A percentile compares a stretch with the other conserved stretches of the same genome.
These are phyloP conservation scores for Ptiloglossa arizonensis DNA, from an alignment of 1,140 invertebrate species.

Conservation along the genomic window DNA sequence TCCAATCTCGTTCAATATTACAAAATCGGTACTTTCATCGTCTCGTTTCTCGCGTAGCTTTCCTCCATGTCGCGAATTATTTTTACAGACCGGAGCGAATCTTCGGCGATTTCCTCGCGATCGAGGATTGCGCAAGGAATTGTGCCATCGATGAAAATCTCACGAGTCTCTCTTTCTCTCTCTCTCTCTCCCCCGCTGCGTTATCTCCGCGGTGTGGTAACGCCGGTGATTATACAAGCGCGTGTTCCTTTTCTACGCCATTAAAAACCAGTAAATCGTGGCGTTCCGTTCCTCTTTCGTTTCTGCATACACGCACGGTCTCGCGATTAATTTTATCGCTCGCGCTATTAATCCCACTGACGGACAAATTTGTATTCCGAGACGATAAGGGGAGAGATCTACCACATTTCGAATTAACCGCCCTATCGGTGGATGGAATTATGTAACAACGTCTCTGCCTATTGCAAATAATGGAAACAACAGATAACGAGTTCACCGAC, in stretches of 20 bases:
- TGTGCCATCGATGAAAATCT: slow-evolving; percentile 16
- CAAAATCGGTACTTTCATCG: too few relatives aligned
- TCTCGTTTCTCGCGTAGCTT: too few relatives aligned
- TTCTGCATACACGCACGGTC: not conserved
- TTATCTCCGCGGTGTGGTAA: slow-evolving; percentile 12
- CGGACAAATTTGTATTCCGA: slow-evolving; percentile 13
- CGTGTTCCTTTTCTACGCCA: not conserved
- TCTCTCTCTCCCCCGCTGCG: too few relatives aligned
- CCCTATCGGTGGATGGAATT: not conserved
- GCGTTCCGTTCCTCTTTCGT: not conserved
- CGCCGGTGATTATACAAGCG: not conserved
- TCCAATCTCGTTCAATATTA: too few relatives aligned
- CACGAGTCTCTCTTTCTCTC: not conserved
- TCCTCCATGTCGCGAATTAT: too few relatives aligned
- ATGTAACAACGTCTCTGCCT: not conserved
- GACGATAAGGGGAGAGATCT: not conserved
- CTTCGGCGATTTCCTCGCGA: not conserved
- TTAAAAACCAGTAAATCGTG: not conserved
- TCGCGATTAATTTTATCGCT: slow-evolving; percentile 11
- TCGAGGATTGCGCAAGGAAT: not conserved
- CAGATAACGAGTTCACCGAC: not conserved
- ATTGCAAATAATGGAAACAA: not conserved
- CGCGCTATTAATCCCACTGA: not conserved
- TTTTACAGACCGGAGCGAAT: too few relatives aligned
- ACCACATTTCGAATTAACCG: not conserved